Conservation (phyloP, 2,113 vertebrate genomes). For the Dicentrarchus labrax region DNA sequence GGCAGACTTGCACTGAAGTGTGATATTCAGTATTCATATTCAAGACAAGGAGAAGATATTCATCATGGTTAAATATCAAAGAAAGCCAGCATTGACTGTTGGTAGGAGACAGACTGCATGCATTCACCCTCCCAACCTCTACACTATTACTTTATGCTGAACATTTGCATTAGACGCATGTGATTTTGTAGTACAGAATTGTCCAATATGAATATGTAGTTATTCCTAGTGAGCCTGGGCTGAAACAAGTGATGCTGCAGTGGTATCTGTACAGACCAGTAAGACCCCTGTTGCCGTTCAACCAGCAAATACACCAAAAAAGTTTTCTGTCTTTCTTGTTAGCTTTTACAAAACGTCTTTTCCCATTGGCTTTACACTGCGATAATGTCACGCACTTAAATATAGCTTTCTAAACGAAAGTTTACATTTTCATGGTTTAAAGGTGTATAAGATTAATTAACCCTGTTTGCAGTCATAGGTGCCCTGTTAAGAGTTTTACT, state of each 20-base stretch:
- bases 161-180: background rate
- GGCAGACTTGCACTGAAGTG: constrained; percentile 56
- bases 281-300: too few relatives aligned
- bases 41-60: constrained; percentile 19
- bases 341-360: background rate
- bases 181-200: background rate
- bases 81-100: background rate
- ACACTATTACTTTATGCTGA: background rate
- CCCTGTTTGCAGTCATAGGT: background rate
- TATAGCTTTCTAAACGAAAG: background rate
- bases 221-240: background rate
- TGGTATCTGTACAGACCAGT: background rate
- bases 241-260: background rate
- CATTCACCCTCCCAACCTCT: background rate
- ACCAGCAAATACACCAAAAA: background rate
- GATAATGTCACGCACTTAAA: background rate
- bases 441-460: background rate
- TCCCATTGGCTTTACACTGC: background rate
- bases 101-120: background rate
- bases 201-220: background rate
- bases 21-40: constrained; percentile 56
- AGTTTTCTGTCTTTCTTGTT: background rate
- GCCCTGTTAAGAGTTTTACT: background rate
- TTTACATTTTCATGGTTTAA: background rate
- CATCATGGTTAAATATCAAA: constrained; percentile 8